Percentiles rank a stretch among this genome's conserved stretches.
Evolutionary conservation across 1,140 invertebrate genomes (phyloP).

Genomic region (Oreohelix idahoensis): DNA sequence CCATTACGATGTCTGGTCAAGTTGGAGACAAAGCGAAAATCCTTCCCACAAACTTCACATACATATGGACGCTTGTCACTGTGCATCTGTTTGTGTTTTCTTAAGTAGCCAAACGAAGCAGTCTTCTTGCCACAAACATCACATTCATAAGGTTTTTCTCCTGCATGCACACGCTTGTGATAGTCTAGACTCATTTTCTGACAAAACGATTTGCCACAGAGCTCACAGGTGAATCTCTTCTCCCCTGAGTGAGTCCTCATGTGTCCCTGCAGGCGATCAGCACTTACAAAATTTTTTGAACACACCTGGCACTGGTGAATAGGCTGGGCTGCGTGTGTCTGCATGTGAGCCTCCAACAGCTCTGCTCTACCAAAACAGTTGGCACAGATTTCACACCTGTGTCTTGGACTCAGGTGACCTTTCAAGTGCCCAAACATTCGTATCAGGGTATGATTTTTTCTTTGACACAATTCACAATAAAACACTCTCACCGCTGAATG

Average conservation of each 20-base stretch:
- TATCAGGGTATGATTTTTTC: slow-evolving; percentile 22
- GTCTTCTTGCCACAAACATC: slow-evolving; percentile 72
- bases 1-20: slow-evolving; percentile 23
- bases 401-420: slow-evolving; percentile 25
- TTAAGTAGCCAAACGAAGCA: slow-evolving; percentile 72
- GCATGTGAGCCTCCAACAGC: slow-evolving; percentile 82
- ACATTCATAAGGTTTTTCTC: slow-evolving; percentile 69
- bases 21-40: slow-evolving; percentile 28
- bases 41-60: slow-evolving; percentile 33
- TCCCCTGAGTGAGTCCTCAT: slow-evolving; percentile 93
- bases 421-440: slow-evolving; percentile 29
- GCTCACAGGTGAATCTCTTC: slow-evolving; percentile 91
- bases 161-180: slow-evolving; percentile 75
- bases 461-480: slow-evolving; percentile 30
- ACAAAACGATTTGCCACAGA: slow-evolving; percentile 87
- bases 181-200: slow-evolving; percentile 83
- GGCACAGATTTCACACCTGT: slow-evolving; percentile 81
- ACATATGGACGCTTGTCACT: slow-evolving; percentile 32
- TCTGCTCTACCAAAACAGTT: slow-evolving; percentile 83
- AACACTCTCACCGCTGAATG: slow-evolving; percentile 28
- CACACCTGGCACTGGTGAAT: slow-evolving; percentile 84
- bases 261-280: slow-evolving; percentile 93
- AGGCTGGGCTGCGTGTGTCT: slow-evolving; percentile 42
- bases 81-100: slow-evolving; percentile 65
- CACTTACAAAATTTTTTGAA: slow-evolving; percentile 90